Evolutionary conservation across 2,888 invertebrate species (phyloP), one percentile per base, ranked within the genome.

Genomic region (Drosophila neutralis): DNA sequence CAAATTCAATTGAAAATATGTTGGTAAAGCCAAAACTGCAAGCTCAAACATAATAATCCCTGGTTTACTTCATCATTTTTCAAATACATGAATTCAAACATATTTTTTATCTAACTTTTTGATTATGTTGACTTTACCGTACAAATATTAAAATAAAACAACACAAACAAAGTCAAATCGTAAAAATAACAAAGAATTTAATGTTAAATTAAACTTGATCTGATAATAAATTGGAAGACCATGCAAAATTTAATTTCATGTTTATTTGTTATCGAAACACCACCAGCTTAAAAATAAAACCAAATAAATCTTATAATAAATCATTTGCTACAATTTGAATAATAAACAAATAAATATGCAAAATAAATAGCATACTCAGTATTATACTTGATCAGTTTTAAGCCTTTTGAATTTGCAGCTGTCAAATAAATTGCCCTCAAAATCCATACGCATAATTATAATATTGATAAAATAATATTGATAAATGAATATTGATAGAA

Each of bases 391-490:
- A 49, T 78, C 57, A 57, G 21, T 45, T 40, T 62, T 40, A 42
- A 69, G 58, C 69, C 68, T 36, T 69, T 70, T 42, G 61, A 69
- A 53, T 31, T 65, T 58, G 42, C 48, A 59, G n/a, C 58, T 69
- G 81, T 69, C 89, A 54, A 13, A 48, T 52, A 11, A 36, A 80
- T 62, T 38, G 63, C 29, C 31, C 4, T 5, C 11, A 35, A 48
- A 65, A 51, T 24, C 21, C 11, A 35, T 4, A 4, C 15, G 62
- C 33, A 64, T 61, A 73, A 80, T 87, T 83, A 72, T 67, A 73
- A 83, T 89, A 78, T 73, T 69, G 72, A 83, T 77, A 75, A 80
- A 54, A 63, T 8, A 21, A 21, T 42, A 42, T 42, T 42, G 42
- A 42, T 42, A 53, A 67, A 78, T 72, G 36, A 58, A 68, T 78